phyloP scores from a whole-genome alignment of 1,140 invertebrate species.

The Hycleus phaleratus region DNA sequence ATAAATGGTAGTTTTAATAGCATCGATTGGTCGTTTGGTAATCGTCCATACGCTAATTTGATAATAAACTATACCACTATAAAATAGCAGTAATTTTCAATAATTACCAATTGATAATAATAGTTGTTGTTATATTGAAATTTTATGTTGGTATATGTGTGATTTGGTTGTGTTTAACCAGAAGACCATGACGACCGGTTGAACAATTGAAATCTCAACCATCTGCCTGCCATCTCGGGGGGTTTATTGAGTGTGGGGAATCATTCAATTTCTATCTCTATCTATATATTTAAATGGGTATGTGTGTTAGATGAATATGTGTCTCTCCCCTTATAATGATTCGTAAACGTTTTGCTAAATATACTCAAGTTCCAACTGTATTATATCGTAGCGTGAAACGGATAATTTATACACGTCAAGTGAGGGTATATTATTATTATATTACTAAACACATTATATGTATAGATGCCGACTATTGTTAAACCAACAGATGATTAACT shows the following conservation, averaged over 20 bases:
- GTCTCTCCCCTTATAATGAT: slow-evolving; percentile 31
- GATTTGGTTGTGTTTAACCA: slow-evolving; percentile 30
- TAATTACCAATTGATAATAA: neutral
- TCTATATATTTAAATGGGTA: too few species aligned
- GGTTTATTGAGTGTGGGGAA: too few species aligned
- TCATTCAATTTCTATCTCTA: too few species aligned
- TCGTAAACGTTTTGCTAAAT: slow-evolving; percentile 35
- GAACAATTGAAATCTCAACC: slow-evolving; percentile 33
- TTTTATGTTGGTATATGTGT: slow-evolving; percentile 12
- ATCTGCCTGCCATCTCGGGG: slow-evolving; percentile 30
- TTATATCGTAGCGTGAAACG: slow-evolving; percentile 32
- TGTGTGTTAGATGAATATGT: too few species aligned
- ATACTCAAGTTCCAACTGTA: slow-evolving; percentile 32
- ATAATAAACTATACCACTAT: slow-evolving; percentile 30
- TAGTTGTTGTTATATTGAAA: neutral
- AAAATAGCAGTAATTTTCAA: slow-evolving; percentile 13
- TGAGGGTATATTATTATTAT: neutral
- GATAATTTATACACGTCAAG: slow-evolving; percentile 35
- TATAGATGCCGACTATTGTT: slow-evolving; percentile 24
- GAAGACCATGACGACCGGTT: slow-evolving; percentile 32
- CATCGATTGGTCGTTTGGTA: slow-evolving; percentile 10
- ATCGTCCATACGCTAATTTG: slow-evolving; percentile 32
- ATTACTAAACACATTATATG: neutral
- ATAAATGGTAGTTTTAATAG: slow-evolving; percentile 1
- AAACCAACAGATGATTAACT: slow-evolving; percentile 27